Percentiles rank a stretch among this genome's conserved stretches.
Conservation (phyloP, 1,140 invertebrate genomes). For the Dendroctonus ponderosae region DNA sequence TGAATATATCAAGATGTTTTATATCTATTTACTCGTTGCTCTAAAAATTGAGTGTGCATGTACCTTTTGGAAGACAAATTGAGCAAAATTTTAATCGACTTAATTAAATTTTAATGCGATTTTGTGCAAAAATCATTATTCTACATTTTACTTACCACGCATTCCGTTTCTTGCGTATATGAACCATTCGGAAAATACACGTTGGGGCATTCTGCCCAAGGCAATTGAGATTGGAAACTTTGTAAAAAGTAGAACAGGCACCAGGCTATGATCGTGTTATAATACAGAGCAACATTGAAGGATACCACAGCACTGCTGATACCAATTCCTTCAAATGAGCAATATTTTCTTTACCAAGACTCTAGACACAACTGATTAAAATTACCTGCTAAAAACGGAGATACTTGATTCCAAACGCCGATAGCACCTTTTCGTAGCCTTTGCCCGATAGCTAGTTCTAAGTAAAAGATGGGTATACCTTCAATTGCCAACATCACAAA, state of each 20-base stretch:
- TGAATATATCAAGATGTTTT: too few species aligned
- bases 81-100: too few species aligned
- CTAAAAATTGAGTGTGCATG: too few species aligned
- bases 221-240: slow-evolving; percentile 86
- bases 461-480: slow-evolving; percentile 92
- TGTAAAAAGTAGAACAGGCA: slow-evolving; percentile 94
- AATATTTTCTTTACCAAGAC: too few species aligned
- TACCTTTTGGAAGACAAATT: too few species aligned
- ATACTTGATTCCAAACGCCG: slow-evolving; percentile 89
- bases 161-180: slow-evolving; percentile 78
- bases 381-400: slow-evolving; percentile 56
- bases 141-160: slow-evolving; percentile 68
- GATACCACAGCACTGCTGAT: slow-evolving; percentile 92
- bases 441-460: slow-evolving; percentile 91
- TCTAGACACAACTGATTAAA: too few species aligned
- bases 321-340: slow-evolving; percentile 75
- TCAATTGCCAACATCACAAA: slow-evolving; percentile 91
- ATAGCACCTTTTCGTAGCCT: slow-evolving; percentile 88
- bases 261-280: slow-evolving; percentile 99
- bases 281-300: slow-evolving; percentile 97
- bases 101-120: too few species aligned
- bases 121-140: too few species aligned
- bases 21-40: too few species aligned
- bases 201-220: slow-evolving; percentile 88
- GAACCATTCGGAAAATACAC: slow-evolving; percentile 77